Percentiles rank a stretch among this genome's conserved stretches.
Evolutionary conservation across 2,113 vertebrate species (phyloP).

Genomic region (Paradisaea rubra): DNA sequence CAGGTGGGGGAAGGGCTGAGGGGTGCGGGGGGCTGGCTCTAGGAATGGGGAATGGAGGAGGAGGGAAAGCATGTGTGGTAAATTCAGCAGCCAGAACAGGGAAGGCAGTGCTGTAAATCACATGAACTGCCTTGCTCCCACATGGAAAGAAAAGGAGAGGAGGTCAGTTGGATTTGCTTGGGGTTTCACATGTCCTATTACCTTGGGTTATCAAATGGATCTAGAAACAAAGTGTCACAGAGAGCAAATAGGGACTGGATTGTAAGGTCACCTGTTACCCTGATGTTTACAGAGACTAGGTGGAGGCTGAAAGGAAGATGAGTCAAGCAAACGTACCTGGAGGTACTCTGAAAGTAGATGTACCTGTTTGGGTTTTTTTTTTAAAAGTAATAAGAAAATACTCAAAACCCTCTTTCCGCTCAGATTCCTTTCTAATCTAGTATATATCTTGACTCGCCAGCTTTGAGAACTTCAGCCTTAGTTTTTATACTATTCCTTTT

Average conservation of each 20-base stretch:
- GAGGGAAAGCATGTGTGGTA: background rate
- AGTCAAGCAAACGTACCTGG: fast-evolving
- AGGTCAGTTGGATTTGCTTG: background rate
- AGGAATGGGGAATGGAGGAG: background rate
- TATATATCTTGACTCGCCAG: background rate
- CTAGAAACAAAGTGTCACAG: background rate
- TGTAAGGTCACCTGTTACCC: background rate
- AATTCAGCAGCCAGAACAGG: background rate
- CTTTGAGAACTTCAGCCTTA: background rate
- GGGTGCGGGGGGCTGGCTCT: background rate
- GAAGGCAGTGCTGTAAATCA: background rate
- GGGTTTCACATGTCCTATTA: background rate
- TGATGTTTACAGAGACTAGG: background rate
- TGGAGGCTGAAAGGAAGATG: background rate
- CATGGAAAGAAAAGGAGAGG: background rate
- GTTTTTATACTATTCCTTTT: background rate
- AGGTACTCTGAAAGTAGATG: background rate
- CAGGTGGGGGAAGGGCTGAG: background rate
- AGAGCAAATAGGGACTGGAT: background rate
- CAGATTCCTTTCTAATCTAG: background rate
- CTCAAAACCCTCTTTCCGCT: background rate
- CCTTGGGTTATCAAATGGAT: background rate
- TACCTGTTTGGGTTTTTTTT: fast-evolving
- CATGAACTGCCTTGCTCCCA: background rate
- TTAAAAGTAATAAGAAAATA: background rate